Conservation (phyloP, 2,888 invertebrate species). For the Nasonovia ribisnigri region DNA sequence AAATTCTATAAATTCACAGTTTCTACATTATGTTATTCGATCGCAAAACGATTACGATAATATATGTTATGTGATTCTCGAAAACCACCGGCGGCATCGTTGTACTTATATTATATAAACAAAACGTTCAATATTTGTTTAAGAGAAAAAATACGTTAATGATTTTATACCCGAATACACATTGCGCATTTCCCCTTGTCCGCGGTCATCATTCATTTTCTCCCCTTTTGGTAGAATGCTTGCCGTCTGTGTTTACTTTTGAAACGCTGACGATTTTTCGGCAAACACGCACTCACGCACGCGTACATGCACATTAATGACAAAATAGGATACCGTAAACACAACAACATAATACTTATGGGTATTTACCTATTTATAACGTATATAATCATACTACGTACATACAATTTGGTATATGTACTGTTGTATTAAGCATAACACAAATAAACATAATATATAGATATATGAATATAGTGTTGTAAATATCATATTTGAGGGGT, state of each 20-base stretch:
- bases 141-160: conserved; percentile 29
- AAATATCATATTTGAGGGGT: no score
- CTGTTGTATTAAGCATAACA: not conserved
- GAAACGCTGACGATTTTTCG: not conserved
- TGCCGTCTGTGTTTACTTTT: not conserved
- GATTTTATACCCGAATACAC: conserved; percentile 7
- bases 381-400: not conserved
- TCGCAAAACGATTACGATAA: not conserved
- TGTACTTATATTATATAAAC: not conserved
- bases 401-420: not conserved
- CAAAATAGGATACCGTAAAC: not conserved
- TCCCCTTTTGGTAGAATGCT: not conserved
- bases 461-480: no score
- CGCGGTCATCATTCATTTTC: not conserved
- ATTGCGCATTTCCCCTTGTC: not conserved
- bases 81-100: not conserved
- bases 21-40: not conserved
- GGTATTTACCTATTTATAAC: not conserved
- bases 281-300: not conserved
- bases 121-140: not conserved
- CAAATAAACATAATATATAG: no score
- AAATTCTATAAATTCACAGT: not conserved
- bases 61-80: not conserved
- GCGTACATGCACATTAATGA: not conserved
- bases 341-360: not conserved